Evolutionary conservation across 2,888 invertebrate species (phyloP).

Genomic region (Drosophila subsilvestris): DNA sequence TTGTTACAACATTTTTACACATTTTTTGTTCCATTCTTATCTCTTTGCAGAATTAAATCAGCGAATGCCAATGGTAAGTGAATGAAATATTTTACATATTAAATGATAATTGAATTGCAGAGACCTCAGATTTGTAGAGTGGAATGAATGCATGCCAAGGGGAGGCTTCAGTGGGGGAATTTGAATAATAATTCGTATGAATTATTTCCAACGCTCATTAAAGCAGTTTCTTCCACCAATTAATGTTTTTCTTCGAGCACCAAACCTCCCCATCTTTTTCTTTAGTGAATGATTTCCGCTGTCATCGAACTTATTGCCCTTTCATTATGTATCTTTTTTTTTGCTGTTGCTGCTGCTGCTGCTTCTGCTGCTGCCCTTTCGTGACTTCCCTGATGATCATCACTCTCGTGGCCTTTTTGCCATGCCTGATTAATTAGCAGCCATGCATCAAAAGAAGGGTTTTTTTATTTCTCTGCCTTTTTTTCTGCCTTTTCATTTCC

Average conservation of each 20-base stretch:
- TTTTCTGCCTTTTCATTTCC: conserved; percentile 52
- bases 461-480: conserved; percentile 32
- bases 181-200: background rate
- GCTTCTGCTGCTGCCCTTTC: background rate
- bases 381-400: conserved; percentile 26
- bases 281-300: background rate
- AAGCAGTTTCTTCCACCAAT: background rate
- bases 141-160: background rate
- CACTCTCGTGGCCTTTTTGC: conserved; percentile 11
- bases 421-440: conserved; percentile 60
- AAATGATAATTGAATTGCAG: conserved; percentile 23
- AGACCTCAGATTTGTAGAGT: conserved; percentile 7
- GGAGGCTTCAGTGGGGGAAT: background rate
- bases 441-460: conserved; percentile 30
- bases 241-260: too few species aligned
- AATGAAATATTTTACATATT: conserved; percentile 24
- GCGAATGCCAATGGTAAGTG: conserved; percentile 84
- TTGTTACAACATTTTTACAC: conserved; percentile 33
- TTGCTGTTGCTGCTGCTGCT: background rate
- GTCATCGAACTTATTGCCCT: conserved; percentile 1
- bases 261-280: background rate
- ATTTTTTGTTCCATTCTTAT: conserved; percentile 55
- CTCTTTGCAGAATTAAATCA: conserved; percentile 84
- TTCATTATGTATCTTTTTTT: background rate
- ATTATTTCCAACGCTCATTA: too few species aligned